These are phyloP conservation scores for Budorcas taxicolor DNA, from an alignment of 2,113 vertebrate genomes.

Conservation along the genomic window DNA sequence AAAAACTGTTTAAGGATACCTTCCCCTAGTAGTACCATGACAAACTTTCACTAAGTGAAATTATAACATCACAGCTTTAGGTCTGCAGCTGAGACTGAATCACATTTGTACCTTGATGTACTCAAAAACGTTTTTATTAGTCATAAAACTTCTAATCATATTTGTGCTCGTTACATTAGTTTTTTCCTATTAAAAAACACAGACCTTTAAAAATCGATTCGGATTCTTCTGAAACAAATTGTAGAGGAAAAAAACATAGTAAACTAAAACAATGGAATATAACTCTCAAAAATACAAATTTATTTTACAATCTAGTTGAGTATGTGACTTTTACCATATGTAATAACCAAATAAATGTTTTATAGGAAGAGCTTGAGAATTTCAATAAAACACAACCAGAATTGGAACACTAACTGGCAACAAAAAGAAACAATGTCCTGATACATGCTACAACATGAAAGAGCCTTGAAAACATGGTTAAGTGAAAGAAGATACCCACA, in stretches of 20 bases:
- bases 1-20: background rate
- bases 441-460: background rate
- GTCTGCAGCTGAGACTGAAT: background rate
- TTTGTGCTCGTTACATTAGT: background rate
- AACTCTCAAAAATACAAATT: conserved; percentile 38
- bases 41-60: background rate
- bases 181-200: background rate
- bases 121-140: conserved; percentile 31
- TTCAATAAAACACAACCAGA: conserved; percentile 27
- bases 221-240: background rate
- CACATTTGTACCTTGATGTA: background rate
- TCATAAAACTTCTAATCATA: background rate
- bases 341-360: background rate
- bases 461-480: background rate
- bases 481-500: background rate
- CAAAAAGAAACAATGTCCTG: background rate
- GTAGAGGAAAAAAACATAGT: background rate
- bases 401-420: background rate
- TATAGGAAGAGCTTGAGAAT: background rate
- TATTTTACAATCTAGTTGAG: background rate
- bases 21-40: background rate
- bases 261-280: conserved; percentile 7
- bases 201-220: background rate
- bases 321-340: background rate
- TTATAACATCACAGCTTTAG: background rate